Evolutionary conservation across 1,140 invertebrate species (phyloP), one percentile per base, ranked within the genome.

Genomic region (Drosophila ercepeae): DNA sequence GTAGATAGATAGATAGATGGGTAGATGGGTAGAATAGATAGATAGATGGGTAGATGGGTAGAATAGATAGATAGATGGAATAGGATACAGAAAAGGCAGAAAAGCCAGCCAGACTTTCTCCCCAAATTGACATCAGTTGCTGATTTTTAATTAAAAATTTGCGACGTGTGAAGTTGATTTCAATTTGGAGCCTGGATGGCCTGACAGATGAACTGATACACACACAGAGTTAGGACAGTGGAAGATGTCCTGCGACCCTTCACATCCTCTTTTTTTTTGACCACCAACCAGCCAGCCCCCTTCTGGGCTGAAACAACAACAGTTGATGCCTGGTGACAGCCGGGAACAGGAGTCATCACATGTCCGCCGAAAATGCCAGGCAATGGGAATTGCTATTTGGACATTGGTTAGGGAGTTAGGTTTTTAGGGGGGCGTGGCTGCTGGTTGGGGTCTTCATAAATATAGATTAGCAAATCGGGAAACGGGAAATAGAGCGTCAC

Each of bases 91-190:
- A 29, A 44, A 34, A n/a, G 41, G 21, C n/a, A n/a, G n/a, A n/a
- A 16, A 25, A 23, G 19, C n/a, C n/a, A n/a, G 21, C 23, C 6
- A 32, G 6, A 6, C 13, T 42, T 3, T 9, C 3, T 1, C 14
- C 39, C 39, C 41, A 88, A 76, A 86, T 86, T 77, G 81, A 86
- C 82, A 86, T 88, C 82, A 75, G 77, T 82, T 88, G 83, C 82
- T 88, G 77, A 82, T 89, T 88, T 88, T 88, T 88, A 88, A 88
- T 88, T 88, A 88, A 88, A 88, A 88, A 88, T 88, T 78, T 88
- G 82, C 82, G 82, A 88, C 82, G 82, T 88, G 82, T 88, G 82
- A 89, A 88, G 83, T 89, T 78, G 82, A 88, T 82, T 88, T 88
- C 82, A 89, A 82, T 88, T 82, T 78, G 61, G 72, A 46, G 45